These are phyloP conservation scores for Alces alces DNA, from an alignment of 2,113 vertebrate species.

Conservation along the genomic window DNA sequence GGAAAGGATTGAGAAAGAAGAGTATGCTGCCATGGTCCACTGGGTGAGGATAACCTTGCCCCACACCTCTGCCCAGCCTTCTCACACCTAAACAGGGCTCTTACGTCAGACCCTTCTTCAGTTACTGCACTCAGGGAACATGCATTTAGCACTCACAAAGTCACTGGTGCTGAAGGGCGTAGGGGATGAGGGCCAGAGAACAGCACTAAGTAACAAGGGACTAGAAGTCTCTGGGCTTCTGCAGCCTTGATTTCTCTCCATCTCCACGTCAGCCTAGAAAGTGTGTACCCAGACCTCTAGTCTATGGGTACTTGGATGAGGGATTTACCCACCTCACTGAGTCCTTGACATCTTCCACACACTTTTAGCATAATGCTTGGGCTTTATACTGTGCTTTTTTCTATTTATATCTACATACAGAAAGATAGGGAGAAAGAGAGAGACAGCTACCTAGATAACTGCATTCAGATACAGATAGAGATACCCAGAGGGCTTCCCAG, in stretches of 20 bases:
- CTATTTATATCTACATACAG: neutral
- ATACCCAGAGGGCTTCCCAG: neutral
- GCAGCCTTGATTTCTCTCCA: neutral
- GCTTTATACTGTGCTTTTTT: neutral
- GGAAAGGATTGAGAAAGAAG: neutral
- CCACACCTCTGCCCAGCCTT: neutral
- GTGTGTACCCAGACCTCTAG: neutral
- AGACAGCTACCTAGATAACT: neutral
- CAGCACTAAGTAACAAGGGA: neutral
- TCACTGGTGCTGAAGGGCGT: neutral
- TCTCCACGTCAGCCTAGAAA: neutral
- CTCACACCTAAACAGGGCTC: conserved; percentile 34
- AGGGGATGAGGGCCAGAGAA: neutral
- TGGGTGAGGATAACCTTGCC: neutral
- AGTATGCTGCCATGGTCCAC: neutral
- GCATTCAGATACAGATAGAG: neutral
- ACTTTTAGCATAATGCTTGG: neutral
- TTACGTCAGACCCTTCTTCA: conserved; percentile 29
- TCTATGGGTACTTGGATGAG: too few relatives aligned
- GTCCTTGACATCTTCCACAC: neutral
- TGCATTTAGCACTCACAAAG: neutral
- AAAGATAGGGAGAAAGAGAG: neutral
- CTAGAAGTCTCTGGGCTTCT: neutral
- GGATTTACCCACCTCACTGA: neutral
- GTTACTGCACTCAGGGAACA: conserved; percentile 49